A percentile compares a stretch with the other conserved stretches of the same genome.
These are phyloP conservation scores for Sandelia bainsii DNA, from an alignment of 2,797 vertebrate species.

Conservation along the genomic window DNA sequence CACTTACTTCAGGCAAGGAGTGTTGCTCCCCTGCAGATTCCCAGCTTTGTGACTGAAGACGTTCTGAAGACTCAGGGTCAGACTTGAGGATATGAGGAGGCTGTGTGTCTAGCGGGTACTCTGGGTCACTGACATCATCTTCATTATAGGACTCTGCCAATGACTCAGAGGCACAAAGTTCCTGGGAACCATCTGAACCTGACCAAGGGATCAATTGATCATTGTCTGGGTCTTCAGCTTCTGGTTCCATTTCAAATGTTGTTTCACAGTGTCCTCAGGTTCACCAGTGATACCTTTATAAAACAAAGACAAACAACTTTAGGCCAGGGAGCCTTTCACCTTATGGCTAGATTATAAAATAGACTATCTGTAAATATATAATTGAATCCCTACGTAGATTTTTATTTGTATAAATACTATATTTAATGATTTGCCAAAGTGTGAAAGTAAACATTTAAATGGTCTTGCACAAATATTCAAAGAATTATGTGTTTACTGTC, in stretches of 20 bases:
- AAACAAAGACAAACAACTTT: slow-evolving; percentile 50
- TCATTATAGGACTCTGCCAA: slow-evolving; percentile 67
- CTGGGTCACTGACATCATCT: slow-evolving; percentile 73
- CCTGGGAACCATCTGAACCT: slow-evolving; percentile 71
- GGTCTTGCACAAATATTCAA: background rate
- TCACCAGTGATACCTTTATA: slow-evolving; percentile 57
- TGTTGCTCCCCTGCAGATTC: slow-evolving; percentile 79
- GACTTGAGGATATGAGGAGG: slow-evolving; percentile 50
- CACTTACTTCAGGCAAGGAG: slow-evolving; percentile 72
- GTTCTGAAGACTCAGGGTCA: slow-evolving; percentile 44
- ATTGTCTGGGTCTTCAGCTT: slow-evolving; percentile 51
- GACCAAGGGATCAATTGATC: slow-evolving; percentile 56
- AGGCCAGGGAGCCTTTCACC: slow-evolving; percentile 1
- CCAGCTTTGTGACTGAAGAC: slow-evolving; percentile 58
- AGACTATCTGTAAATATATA: background rate
- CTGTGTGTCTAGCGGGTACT: slow-evolving; percentile 58
- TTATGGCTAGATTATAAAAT: background rate
- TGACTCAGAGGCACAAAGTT: slow-evolving; percentile 71
- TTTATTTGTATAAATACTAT: too few relatives aligned
- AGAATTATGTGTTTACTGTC: background rate
- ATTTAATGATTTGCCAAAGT: slow-evolving; percentile 2
- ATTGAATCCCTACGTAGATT: background rate
- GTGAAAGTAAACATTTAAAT: background rate
- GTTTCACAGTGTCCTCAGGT: slow-evolving; percentile 40
- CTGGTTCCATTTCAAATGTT: slow-evolving; percentile 72